Conservation (phyloP, 1,140 invertebrate genomes). For the Paraescarpia echinospica region DNA sequence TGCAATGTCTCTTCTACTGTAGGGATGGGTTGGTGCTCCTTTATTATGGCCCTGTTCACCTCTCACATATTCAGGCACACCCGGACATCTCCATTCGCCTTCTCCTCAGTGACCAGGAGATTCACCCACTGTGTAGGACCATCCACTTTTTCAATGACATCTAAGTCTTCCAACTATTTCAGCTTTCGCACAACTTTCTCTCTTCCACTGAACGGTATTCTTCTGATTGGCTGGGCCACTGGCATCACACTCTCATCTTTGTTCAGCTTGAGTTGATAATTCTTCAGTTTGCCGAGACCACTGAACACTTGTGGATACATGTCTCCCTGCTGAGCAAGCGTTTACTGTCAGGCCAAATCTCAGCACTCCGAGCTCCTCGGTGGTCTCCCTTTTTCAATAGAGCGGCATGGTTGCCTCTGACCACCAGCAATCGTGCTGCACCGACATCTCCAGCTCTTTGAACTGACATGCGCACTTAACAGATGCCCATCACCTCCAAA, state of each 20-base stretch:
- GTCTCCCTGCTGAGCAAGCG: no score
- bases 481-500: no score
- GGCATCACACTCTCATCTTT: no score
- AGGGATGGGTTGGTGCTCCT: slow-evolving; percentile 23
- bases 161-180: slow-evolving; percentile 20
- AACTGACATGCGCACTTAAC: no score
- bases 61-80: slow-evolving; percentile 25
- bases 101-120: slow-evolving; percentile 19
- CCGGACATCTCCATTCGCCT: slow-evolving; percentile 22
- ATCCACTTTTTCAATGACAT: slow-evolving; percentile 27
- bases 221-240: not conserved
- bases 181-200: slow-evolving; percentile 16
- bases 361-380: no score
- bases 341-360: no score
- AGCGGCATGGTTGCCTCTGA: no score
- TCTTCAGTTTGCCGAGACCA: no score
- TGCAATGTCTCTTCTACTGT: slow-evolving; percentile 26
- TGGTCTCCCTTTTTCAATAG: no score
- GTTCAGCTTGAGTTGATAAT: no score
- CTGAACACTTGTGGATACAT: no score
- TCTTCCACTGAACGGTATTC: slow-evolving; percentile 17
- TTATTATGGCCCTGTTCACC: slow-evolving; percentile 21
- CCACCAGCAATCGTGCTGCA: no score
- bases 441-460: not conserved
- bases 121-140: slow-evolving; percentile 24